phyloP scores from a whole-genome alignment of 2,888 invertebrate genomes.

The Fragum fragum region DNA sequence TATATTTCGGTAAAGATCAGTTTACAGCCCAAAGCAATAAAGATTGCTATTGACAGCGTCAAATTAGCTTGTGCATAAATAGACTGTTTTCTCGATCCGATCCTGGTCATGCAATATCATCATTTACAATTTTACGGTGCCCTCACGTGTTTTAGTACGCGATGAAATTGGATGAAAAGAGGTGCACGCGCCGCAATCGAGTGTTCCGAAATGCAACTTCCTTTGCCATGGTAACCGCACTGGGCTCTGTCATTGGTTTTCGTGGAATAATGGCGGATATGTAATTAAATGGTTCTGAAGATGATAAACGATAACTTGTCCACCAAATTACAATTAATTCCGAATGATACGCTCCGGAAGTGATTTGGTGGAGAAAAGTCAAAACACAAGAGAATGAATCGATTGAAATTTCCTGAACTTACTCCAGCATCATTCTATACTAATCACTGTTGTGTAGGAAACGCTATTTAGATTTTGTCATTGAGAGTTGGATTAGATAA shows the following conservation, averaged over 20 bases:
- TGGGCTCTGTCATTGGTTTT: slow-evolving; percentile 32
- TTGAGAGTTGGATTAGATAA: no score
- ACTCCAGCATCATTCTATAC: no score
- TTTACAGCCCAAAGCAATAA: no score
- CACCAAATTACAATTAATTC: slow-evolving; percentile 54
- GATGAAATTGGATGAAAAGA: slow-evolving; percentile 61
- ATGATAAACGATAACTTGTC: slow-evolving; percentile 49
- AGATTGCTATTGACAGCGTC: no score
- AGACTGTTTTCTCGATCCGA: not conserved
- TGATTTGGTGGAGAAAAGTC: slow-evolving; percentile 21
- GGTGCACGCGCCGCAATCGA: slow-evolving; percentile 38
- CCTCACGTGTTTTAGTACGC: slow-evolving; percentile 47
- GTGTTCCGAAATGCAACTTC: slow-evolving; percentile 40
- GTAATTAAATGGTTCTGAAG: slow-evolving; percentile 51
- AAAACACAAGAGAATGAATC: not conserved
- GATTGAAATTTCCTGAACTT: no score
- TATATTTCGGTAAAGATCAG: no score
- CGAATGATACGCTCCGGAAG: slow-evolving; percentile 17
- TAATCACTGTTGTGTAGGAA: no score
- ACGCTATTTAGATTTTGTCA: no score
- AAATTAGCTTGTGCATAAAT: not conserved
- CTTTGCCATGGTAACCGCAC: slow-evolving; percentile 57
- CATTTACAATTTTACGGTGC: slow-evolving; percentile 37
- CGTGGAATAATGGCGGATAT: slow-evolving; percentile 30
- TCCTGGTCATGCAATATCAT: slow-evolving; percentile 36